Percentiles rank a stretch among this genome's conserved stretches.
Evolutionary conservation across 2,888 invertebrate species (phyloP).

Genomic region (Ectemnius continuus): DNA sequence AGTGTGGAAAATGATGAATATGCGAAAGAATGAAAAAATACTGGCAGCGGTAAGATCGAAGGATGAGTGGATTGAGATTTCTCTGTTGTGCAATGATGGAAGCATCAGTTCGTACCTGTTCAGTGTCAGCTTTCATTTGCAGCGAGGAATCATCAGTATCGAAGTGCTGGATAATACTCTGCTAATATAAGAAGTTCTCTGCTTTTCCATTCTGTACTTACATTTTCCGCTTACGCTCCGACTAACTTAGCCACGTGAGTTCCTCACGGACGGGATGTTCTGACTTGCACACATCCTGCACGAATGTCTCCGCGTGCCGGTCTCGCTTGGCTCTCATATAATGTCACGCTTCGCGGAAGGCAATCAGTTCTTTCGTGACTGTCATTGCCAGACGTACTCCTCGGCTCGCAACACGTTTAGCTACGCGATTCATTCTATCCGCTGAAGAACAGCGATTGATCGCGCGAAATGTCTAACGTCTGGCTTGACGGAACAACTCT

Average conservation of each 20-base stretch:
- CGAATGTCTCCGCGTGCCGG: conserved; percentile 22
- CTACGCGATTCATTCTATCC: neutral
- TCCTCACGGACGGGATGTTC: conserved; percentile 66
- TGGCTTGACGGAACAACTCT: conserved; percentile 15
- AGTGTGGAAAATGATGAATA: too few relatives aligned
- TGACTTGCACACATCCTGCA: conserved; percentile 65
- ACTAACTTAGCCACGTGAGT: conserved; percentile 47
- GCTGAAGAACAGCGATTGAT: neutral
- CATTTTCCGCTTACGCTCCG: neutral
- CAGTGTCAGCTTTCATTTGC: neutral
- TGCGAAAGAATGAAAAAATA: neutral
- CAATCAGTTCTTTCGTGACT: conserved; percentile 44
- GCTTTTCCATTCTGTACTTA: too few relatives aligned
- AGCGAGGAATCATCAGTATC: conserved; percentile 29
- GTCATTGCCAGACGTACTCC: conserved; percentile 19
- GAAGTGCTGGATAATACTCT: neutral
- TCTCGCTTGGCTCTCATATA: conserved; percentile 41
- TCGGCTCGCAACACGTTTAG: neutral
- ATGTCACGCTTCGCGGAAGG: conserved; percentile 56
- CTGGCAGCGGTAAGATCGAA: neutral
- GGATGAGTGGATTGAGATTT: too few relatives aligned
- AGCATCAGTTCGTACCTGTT: neutral
- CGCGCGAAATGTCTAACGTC: conserved; percentile 29
- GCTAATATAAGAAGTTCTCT: too few relatives aligned
- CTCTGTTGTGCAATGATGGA: too few relatives aligned